Evolutionary conservation across 2,797 vertebrate species (phyloP).

Genomic region (Fratercula arctica): DNA sequence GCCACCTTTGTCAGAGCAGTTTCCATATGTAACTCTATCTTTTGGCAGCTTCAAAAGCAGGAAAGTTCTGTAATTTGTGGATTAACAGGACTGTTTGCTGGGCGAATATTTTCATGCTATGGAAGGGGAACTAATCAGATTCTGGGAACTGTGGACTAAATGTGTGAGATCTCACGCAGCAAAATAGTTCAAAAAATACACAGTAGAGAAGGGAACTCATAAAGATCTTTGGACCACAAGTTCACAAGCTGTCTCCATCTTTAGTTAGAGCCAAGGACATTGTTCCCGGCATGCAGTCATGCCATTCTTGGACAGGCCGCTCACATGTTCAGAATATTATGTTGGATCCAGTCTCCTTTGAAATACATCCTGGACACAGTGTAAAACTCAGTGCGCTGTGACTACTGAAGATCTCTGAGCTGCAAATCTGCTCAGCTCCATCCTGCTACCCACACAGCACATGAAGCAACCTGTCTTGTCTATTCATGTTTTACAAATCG

Average conservation of each 20-base stretch:
- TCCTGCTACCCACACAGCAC: background rate
- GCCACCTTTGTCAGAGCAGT: background rate
- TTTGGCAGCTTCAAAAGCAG: background rate
- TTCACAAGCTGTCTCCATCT: background rate
- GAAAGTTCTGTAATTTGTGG: background rate
- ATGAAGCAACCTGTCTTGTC: background rate
- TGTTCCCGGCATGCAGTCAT: background rate
- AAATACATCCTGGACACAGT: background rate
- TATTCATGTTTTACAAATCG: background rate
- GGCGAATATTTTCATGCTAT: background rate
- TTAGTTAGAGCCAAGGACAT: background rate
- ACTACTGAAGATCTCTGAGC: background rate
- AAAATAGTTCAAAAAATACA: background rate
- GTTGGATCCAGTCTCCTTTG: background rate
- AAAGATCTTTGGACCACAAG: background rate
- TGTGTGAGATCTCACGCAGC: background rate
- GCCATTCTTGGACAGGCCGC: background rate
- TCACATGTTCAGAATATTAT: background rate
- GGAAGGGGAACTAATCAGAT: background rate
- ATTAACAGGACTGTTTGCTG: background rate
- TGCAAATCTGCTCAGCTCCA: background rate
- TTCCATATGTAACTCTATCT: background rate
- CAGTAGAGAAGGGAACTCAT: background rate
- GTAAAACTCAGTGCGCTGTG: background rate
- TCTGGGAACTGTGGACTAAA: background rate